Conservation (phyloP, 2,113 vertebrate species). For the Syngnathoides biaculeatus region DNA sequence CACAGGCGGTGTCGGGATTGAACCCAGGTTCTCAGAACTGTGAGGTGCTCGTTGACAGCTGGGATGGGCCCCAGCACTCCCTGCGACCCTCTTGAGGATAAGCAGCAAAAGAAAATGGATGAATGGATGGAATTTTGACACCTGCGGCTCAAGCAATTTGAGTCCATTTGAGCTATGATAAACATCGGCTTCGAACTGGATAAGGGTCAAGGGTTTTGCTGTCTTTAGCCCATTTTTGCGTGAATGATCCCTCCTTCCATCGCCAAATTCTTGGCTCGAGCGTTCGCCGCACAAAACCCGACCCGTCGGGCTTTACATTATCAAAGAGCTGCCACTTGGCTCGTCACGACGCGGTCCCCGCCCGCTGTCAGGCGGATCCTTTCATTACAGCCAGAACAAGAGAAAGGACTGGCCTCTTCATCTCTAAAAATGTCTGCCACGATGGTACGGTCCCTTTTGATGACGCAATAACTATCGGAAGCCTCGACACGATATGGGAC, state of each 20-base stretch:
- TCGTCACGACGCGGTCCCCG: slow-evolving; percentile 29
- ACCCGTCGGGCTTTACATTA: slow-evolving; percentile 58
- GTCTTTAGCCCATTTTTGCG: background rate
- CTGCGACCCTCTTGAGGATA: too few relatives aligned
- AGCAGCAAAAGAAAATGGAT: too few relatives aligned
- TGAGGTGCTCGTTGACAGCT: too few relatives aligned
- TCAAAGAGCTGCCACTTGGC: slow-evolving; percentile 57
- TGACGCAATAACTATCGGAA: background rate
- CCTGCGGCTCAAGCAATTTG: background rate
- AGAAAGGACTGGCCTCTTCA: background rate
- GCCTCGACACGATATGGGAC: background rate
- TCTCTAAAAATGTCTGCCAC: background rate
- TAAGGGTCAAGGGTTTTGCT: background rate
- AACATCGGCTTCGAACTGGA: background rate
- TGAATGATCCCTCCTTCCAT: background rate
- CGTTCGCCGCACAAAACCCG: slow-evolving; percentile 47
- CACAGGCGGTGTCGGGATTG: too few relatives aligned
- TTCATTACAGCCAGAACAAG: slow-evolving; percentile 1
- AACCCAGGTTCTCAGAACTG: too few relatives aligned
- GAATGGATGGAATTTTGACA: too few relatives aligned
- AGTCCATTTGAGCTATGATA: background rate
- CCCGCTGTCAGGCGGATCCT: slow-evolving; percentile 24
- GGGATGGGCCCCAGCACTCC: too few relatives aligned
- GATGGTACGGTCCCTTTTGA: background rate
- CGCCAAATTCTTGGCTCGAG: background rate